A percentile compares a stretch with the other conserved stretches of the same genome.
Conservation (phyloP, 1,140 invertebrate species). For the Pseudomyrmex gracilis region DNA sequence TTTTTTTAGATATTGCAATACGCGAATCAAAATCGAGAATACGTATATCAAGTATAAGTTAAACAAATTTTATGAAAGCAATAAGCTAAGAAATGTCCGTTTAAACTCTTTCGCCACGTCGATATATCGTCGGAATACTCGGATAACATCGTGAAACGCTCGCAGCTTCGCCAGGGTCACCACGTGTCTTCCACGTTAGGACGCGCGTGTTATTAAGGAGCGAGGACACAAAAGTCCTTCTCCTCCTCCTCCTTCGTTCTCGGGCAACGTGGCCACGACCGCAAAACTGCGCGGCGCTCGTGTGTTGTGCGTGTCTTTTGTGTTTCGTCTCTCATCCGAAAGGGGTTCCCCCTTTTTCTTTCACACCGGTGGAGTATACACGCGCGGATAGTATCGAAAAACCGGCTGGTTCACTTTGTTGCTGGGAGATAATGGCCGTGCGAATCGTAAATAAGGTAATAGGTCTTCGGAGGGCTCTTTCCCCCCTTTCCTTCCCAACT, state of each 20-base stretch:
- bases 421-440: conserved; percentile 75
- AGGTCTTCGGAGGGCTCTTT: conserved; percentile 68
- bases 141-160: conserved; percentile 7
- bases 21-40: not conserved
- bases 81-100: no score
- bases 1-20: not conserved
- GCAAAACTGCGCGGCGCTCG: conserved; percentile 39
- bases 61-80: no score
- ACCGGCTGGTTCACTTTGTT: conserved; percentile 77
- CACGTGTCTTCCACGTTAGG: conserved; percentile 47
- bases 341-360: conserved; percentile 64
- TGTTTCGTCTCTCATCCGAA: conserved; percentile 72
- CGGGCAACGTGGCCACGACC: conserved; percentile 54
- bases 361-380: conserved; percentile 62
- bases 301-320: conserved; percentile 66
- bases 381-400: conserved; percentile 72
- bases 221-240: conserved; percentile 71
- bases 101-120: no score
- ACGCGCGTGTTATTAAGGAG: conserved; percentile 69
- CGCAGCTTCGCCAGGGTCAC: conserved; percentile 12
- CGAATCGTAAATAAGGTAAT: conserved; percentile 78
- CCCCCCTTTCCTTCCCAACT: not conserved
- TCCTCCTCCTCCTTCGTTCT: conserved; percentile 25
- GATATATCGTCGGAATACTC: not conserved
- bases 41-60: no score